Percentiles rank a stretch among this genome's conserved stretches.
These are phyloP conservation scores for Oxyura jamaicensis DNA, from an alignment of 2,113 vertebrate species.

Conservation along the genomic window DNA sequence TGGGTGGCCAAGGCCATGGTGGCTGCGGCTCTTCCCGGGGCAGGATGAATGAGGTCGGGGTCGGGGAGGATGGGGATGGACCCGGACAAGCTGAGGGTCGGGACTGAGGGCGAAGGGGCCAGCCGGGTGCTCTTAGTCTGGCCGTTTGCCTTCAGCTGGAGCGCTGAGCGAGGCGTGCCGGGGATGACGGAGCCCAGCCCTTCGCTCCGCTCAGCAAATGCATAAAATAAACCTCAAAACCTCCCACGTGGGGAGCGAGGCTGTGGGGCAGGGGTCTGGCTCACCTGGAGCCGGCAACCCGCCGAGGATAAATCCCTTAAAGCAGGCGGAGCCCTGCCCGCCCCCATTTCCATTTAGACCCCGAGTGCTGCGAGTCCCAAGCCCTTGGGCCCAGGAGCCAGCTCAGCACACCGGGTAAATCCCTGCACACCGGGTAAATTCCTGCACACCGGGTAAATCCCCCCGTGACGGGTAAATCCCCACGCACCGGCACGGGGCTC, in stretches of 20 bases:
- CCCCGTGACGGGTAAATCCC: background rate
- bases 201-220: too few species aligned
- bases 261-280: background rate
- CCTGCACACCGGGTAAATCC: too few species aligned
- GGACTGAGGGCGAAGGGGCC: too few species aligned
- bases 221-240: background rate
- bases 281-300: background rate
- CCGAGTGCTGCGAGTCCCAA: too few species aligned
- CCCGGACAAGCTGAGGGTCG: background rate
- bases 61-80: background rate
- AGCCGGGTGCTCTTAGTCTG: background rate
- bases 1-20: background rate
- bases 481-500: background rate
- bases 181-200: background rate
- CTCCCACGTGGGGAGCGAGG: background rate
- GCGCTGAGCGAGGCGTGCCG: background rate
- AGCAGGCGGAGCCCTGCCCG: background rate
- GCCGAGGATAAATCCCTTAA: too few species aligned
- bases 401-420: too few species aligned
- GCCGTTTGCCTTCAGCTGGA: background rate
- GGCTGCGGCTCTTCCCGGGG: background rate
- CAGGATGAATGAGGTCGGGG: background rate
- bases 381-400: too few species aligned
- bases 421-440: too few species aligned
- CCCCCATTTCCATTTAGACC: background rate